Base-by-base conservation (phyloP, 64 coral and sea anemone genomes). In the Montipora efflorescens region DNA sequence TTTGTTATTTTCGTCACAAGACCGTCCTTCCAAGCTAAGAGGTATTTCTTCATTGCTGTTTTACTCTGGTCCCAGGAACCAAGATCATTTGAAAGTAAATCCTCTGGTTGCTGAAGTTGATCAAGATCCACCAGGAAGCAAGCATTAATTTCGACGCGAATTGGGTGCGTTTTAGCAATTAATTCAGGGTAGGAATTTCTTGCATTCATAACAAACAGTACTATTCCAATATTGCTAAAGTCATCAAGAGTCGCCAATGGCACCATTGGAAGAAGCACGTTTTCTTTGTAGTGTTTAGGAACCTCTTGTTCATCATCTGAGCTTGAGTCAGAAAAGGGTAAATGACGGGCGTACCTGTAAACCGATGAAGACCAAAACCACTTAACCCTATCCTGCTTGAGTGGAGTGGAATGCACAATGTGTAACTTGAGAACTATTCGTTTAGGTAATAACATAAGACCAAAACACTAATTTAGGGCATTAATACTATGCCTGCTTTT, bases 71-170 rank as follows among this genome's bases (percentile, higher is more conserved):
- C 47, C 84, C 84, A 94, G 18, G 85, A 79, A 11, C 78, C 87
- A 45, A 94, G 71, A 89, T 94, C 92, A 75, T 94, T 87, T 5
- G 57, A 89, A 8, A 94, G 57, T 46, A 92, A 57, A 55, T 94
- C 92, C 79, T 94, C 92, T 57, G 85, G 59, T 44, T 89, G 48
- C 16, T 81, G 36, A 7, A 94, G 78, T 1, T 79, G 7, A 83
- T 94, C 92, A 8, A 89, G 79, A 76, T 89, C 70, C 7, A 89
- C 86, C 19, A 94, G 16, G 64, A 94, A 94, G 19, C 47, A 53
- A 10, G 16, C 75, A 47, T 94, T 94, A 5, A 66, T 89, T 43
- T 94, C 76, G 14, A 94, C 86, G 12, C 14, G 45, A 20, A 82
- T 52, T 87, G 92, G 92, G 43, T 94, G 50, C 4, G 59, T 67